These are phyloP conservation scores for Lytechinus variegatus DNA, from an alignment of 35 echinoderm and acorn worm genomes.

Conservation along the genomic window DNA sequence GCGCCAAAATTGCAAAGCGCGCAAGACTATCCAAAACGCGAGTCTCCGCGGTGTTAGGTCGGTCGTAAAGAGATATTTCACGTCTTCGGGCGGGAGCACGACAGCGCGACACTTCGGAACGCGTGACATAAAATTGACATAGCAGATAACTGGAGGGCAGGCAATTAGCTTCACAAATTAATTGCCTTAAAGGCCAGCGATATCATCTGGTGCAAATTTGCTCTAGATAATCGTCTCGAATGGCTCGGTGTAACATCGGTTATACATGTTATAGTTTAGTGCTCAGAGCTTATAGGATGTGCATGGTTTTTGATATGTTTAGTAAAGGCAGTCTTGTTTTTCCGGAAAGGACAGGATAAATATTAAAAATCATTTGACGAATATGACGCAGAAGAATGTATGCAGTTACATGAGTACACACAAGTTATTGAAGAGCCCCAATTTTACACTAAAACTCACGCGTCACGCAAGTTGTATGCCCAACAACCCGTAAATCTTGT, in stretches of 20 bases:
- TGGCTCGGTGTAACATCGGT: not conserved
- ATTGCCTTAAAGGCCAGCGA: not conserved
- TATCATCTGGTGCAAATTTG: conserved; percentile 11
- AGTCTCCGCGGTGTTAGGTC: not conserved
- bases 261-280: not conserved
- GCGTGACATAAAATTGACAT: not conserved
- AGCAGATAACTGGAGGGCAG: not conserved
- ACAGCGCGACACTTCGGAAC: not conserved
- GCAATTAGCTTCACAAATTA: conserved; percentile 19
- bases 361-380: not conserved
- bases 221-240: not conserved
- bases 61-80: not conserved
- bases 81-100: not conserved
- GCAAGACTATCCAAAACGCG: not conserved
- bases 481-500: too few species aligned
- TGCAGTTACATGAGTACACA: too few species aligned
- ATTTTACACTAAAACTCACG: too few species aligned
- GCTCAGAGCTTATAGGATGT: not conserved
- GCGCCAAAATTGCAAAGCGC: not conserved
- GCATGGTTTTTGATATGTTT: not conserved
- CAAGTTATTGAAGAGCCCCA: too few species aligned
- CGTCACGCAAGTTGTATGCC: too few species aligned
- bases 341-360: not conserved
- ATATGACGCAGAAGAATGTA: too few species aligned
- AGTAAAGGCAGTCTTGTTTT: not conserved